Evolutionary conservation across 2,888 invertebrate genomes (phyloP), one percentile per base, ranked within the genome.

Genomic region (Drosophila colorata): DNA sequence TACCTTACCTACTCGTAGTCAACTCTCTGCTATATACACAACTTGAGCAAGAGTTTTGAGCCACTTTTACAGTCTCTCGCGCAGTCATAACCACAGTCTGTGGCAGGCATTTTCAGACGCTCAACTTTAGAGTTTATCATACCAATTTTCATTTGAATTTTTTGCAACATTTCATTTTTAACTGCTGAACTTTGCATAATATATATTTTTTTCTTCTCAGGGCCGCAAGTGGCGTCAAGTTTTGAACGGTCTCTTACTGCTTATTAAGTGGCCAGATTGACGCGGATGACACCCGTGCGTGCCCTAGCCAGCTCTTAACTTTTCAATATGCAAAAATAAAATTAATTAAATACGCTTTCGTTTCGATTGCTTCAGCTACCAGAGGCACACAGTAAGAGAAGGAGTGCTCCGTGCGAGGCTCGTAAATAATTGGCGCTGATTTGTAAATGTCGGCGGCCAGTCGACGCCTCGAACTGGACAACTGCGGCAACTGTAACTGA

Each of bases 81-180:
- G 80, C 59, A 74, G 69, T 69, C 58, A 61, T 59, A 65, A 60
- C 75, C 70, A 55, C 70, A 65, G 46, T 57, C 53, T 57, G 43
- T 43, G 41, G 41, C 55, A 48, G 52, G 38, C 55, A 43, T 38
- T 25, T 40, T 43, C 53, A 55, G 56, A 28, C 59, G 47, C 13
- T 37, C 48, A 65, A 61, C 58, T 74, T 55, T 64, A 47, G 63
- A 60, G 69, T 60, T 71, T 63, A 73, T 77, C 73, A 65, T 64
- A 67, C 51, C 77, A 70, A 76, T 78, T 78, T 76, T 74, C 66
- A 80, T 84, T 77, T 75, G 64, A 71, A 73, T 81, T 80, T 87
- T 78, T 71, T 72, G 71, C 74, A 78, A 87, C 80, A 86, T 87
- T 86, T 88, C 82, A 88, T 87, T 88, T 86, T 88, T 80, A 78